Conservation (phyloP, 2,113 vertebrate species). For the Donacobius atricapilla region DNA sequence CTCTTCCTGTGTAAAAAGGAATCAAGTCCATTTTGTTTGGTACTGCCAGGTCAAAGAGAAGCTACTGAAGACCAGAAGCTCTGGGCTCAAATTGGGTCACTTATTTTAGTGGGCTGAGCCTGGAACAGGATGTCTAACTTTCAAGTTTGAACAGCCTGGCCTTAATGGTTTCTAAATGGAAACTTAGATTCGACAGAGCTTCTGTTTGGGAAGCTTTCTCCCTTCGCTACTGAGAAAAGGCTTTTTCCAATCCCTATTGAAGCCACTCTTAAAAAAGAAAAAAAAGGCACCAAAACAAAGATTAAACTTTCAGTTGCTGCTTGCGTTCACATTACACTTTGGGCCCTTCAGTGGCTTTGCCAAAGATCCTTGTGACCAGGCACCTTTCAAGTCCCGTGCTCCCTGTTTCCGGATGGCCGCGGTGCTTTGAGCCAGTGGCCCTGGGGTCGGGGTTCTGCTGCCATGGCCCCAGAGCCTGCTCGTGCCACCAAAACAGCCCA, state of each 20-base stretch:
- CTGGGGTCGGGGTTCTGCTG: not conserved
- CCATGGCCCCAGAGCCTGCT: not conserved
- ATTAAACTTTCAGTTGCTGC: not conserved
- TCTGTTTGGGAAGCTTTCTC: slow-evolving; percentile 31
- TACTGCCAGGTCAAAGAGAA: not conserved
- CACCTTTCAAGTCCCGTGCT: not conserved
- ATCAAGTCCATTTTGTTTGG: not conserved
- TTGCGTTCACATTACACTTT: not conserved
- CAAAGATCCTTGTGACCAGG: not conserved
- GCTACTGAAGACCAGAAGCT: not conserved
- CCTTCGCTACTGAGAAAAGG: not conserved
- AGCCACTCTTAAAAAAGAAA: not conserved
- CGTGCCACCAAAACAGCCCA: fast-evolving
- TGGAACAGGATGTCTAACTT: slow-evolving; percentile 56
- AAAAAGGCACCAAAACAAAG: not conserved
- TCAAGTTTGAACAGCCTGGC: slow-evolving; percentile 9
- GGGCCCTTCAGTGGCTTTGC: not conserved
- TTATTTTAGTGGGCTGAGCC: slow-evolving; percentile 41
- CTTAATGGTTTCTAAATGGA: slow-evolving; percentile 54
- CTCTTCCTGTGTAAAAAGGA: not conserved
- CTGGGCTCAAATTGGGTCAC: slow-evolving; percentile 29
- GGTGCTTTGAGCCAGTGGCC: not conserved
- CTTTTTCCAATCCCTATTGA: slow-evolving; percentile 29
- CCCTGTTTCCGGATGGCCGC: not conserved
- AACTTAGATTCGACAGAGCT: slow-evolving; percentile 15